These are phyloP conservation scores for Corvus cornix DNA, from an alignment of 2,113 vertebrate species.

Conservation along the genomic window DNA sequence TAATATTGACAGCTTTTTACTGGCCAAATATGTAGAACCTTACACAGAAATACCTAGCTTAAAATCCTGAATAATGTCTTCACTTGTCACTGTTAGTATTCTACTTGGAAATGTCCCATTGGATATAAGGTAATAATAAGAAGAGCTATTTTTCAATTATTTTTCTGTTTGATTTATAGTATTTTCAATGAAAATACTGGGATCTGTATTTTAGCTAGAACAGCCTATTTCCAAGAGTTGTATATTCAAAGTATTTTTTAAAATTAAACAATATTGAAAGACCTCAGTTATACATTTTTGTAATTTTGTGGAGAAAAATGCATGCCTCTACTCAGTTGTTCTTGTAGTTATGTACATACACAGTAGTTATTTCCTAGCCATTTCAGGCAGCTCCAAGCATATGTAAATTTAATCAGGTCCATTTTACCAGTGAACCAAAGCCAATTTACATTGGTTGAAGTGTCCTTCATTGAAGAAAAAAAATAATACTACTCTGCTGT, in stretches of 20 bases:
- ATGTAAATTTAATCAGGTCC: not conserved
- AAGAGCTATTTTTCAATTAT: conserved; percentile 22
- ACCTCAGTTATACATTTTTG: not conserved
- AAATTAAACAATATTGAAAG: not conserved
- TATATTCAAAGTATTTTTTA: not conserved
- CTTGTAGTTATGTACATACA: not conserved
- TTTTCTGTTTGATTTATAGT: not conserved
- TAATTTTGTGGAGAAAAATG: not conserved
- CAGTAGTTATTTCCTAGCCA: not conserved
- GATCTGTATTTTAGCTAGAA: not conserved
- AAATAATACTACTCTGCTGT: not conserved
- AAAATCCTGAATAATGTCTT: conserved; percentile 47
- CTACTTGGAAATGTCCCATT: conserved; percentile 27
- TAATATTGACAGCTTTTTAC: conserved; percentile 42
- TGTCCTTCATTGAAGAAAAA: not conserved
- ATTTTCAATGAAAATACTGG: not conserved
- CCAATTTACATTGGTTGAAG: not conserved
- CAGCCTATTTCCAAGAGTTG: not conserved
- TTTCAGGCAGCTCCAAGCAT: not conserved
- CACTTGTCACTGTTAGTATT: conserved; percentile 40
- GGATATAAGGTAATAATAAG: not conserved
- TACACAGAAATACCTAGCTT: not conserved
- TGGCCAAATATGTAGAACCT: conserved; percentile 18
- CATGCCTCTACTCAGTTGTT: not conserved
- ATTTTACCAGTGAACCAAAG: not conserved